Conservation (phyloP, 2,888 invertebrate species). For the Drosophila sordidula region DNA sequence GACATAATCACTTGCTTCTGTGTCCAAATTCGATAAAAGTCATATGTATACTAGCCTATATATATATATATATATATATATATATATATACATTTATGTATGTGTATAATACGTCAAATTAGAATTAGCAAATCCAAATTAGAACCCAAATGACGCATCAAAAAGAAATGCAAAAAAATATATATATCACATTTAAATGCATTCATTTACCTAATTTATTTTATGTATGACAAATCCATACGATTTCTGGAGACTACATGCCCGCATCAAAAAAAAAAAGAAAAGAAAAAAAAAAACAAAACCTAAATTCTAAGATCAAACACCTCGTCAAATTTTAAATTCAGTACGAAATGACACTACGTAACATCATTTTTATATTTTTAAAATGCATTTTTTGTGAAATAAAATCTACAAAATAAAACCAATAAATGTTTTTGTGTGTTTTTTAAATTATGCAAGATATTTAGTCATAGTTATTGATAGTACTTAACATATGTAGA, state of each 20-base stretch:
- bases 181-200: constrained; percentile 10
- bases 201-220: constrained; percentile 27
- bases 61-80: constrained; percentile 27
- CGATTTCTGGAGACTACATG: constrained; percentile 9
- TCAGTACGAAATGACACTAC: constrained; percentile 3
- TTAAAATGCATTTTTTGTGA: constrained; percentile 8
- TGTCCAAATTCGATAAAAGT: constrained; percentile 65
- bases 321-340: constrained; percentile 2
- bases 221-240: constrained; percentile 12
- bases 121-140: constrained; percentile 21
- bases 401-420: not conserved
- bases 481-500: no score
- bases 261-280: not conserved
- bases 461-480: no score
- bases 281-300: not conserved
- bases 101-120: constrained; percentile 21
- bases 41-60: constrained; percentile 41
- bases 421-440: not conserved
- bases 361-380: constrained; percentile 11
- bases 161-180: not conserved
- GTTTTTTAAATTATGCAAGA: not conserved
- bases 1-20: constrained; percentile 54
- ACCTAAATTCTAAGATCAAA: constrained; percentile 6
- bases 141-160: constrained; percentile 10
- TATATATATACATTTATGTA: constrained; percentile 20